Conservation (phyloP, 2,888 invertebrate species). For the Tenthredo amoena region DNA sequence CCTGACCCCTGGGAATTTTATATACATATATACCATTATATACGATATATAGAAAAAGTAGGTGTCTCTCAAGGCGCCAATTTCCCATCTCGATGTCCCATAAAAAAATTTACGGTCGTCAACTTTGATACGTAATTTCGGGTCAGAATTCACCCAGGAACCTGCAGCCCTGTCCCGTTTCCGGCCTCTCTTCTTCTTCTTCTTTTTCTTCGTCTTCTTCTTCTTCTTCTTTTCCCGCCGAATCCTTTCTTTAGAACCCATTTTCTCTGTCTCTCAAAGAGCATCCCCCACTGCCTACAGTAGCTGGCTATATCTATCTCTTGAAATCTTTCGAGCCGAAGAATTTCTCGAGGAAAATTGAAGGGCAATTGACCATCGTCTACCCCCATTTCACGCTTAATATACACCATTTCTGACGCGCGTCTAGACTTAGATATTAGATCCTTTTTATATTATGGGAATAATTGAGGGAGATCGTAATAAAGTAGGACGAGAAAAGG, state of each 20-base stretch:
- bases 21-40: background rate
- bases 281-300: background rate
- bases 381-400: background rate
- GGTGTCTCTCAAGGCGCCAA: conserved; percentile 10
- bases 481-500: background rate
- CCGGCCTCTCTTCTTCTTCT: background rate
- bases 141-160: background rate
- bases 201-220: background rate
- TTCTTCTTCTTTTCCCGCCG: background rate
- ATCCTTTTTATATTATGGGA: background rate
- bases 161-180: background rate
- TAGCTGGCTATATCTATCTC: background rate
- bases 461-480: background rate
- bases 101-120: conserved; percentile 38
- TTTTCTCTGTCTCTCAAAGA: background rate
- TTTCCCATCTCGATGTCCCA: conserved; percentile 11
- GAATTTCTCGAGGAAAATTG: background rate
- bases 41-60: background rate
- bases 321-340: conserved; percentile 1
- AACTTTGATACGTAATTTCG: conserved; percentile 41
- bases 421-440: background rate
- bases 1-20: background rate
- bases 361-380: conserved; percentile 7
- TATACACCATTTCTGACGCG: background rate
- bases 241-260: background rate